phyloP scores from a whole-genome alignment of 2,888 invertebrate species.

The Pherbina coryleti region DNA sequence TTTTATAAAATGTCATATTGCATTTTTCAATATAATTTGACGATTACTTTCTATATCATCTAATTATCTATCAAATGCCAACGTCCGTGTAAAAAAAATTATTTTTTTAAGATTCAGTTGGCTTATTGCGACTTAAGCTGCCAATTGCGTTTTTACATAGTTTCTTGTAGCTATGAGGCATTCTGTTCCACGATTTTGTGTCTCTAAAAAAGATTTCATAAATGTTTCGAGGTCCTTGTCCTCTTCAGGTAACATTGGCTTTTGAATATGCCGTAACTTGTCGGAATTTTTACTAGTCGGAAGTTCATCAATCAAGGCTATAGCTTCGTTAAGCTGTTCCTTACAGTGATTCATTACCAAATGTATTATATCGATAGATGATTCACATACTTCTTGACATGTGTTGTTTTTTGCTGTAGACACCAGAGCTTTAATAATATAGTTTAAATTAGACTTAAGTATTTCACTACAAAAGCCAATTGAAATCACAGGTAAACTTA shows the following conservation, averaged over 20 bases:
- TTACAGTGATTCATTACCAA: constrained; percentile 49
- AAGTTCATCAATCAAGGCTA: constrained; percentile 54
- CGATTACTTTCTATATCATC: too few relatives aligned
- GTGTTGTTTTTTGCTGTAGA: constrained; percentile 40
- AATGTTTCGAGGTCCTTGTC: constrained; percentile 40
- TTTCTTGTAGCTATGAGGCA: constrained; percentile 52
- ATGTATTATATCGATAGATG: constrained; percentile 48
- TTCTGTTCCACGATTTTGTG: constrained; percentile 49
- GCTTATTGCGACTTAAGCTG: background rate
- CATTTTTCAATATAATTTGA: too few relatives aligned
- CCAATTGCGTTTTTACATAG: constrained; percentile 49
- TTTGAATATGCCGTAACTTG: constrained; percentile 47
- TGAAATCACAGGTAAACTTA: constrained; percentile 46
- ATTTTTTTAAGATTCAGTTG: background rate
- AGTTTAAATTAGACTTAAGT: constrained; percentile 50
- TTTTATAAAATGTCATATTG: too few relatives aligned
- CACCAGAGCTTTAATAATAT: constrained; percentile 55
- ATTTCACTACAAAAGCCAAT: constrained; percentile 36
- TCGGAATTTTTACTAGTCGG: constrained; percentile 48
- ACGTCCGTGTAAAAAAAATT: background rate
- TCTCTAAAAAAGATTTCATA: constrained; percentile 50
- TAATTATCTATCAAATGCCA: too few relatives aligned
- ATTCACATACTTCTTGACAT: constrained; percentile 42
- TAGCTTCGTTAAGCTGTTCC: constrained; percentile 46
- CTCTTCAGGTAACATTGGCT: constrained; percentile 14